Conservation (phyloP, 2,113 vertebrate species). For the Lutjanus erythropterus region DNA sequence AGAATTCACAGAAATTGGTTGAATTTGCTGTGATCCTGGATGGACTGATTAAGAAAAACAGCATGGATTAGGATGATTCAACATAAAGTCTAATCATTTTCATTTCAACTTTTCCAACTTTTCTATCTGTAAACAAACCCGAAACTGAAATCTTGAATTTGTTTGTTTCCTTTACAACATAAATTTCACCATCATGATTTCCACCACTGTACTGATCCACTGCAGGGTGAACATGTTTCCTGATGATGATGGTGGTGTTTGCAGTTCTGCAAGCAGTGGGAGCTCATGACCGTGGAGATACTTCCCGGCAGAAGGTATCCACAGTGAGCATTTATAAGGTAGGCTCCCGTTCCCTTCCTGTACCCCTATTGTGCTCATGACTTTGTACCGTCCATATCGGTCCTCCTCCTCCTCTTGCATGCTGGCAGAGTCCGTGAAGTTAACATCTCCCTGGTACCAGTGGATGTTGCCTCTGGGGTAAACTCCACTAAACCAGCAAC, state of each 20-base stretch:
- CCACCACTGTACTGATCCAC: slow-evolving; percentile 21
- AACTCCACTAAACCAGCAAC: slow-evolving; percentile 56
- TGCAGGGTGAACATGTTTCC: not conserved
- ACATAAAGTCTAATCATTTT: not conserved
- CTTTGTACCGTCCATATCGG: not conserved
- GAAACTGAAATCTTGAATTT: not conserved
- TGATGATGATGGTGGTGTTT: too few relatives aligned
- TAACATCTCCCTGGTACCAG: slow-evolving; percentile 25
- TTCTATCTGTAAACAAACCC: not conserved
- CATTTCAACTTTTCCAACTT: too few relatives aligned
- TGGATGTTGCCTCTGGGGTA: slow-evolving; percentile 32
- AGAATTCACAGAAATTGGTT: too few relatives aligned
- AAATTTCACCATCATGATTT: slow-evolving; percentile 12
- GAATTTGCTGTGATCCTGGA: too few relatives aligned
- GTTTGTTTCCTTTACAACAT: slow-evolving; percentile 2
- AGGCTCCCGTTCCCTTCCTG: accelerated
- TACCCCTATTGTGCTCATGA: slow-evolving; percentile 11
- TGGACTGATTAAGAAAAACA: too few relatives aligned
- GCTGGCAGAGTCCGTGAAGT: not conserved
- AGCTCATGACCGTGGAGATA: accelerated
- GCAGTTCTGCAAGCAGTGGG: too few relatives aligned
- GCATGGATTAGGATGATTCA: not conserved
- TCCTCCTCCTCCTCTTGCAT: not conserved
- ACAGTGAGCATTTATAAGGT: slow-evolving; percentile 47
- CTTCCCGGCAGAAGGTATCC: not conserved